These are phyloP conservation scores for Entelurus aequoreus DNA, from an alignment of 2,113 vertebrate species.

Conservation along the genomic window DNA sequence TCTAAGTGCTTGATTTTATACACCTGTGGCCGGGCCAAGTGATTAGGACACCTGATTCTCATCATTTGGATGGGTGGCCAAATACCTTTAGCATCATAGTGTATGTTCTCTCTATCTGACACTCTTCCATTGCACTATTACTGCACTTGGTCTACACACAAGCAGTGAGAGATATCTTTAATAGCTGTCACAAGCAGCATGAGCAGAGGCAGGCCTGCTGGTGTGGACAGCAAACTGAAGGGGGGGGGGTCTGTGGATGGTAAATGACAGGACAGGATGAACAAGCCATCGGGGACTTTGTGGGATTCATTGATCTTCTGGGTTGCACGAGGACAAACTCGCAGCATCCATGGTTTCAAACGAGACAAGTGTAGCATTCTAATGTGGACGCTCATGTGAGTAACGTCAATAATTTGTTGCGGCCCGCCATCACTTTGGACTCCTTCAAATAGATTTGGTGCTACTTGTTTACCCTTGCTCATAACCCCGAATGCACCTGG, in stretches of 20 bases:
- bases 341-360: background rate
- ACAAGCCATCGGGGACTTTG: constrained; percentile 28
- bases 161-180: constrained; percentile 68
- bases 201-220: constrained; percentile 53
- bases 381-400: background rate
- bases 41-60: too few species aligned
- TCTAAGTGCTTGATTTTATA: too few species aligned
- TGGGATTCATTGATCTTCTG: constrained; percentile 28
- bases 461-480: too few species aligned
- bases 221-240: constrained; percentile 47
- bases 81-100: too few species aligned
- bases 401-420: background rate
- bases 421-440: too few species aligned
- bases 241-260: constrained; percentile 40
- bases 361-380: background rate
- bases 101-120: constrained; percentile 15
- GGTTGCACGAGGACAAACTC: constrained; percentile 12
- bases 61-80: too few species aligned
- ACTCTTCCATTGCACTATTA: constrained; percentile 51
- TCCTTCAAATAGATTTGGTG: too few species aligned
- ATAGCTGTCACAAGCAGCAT: constrained; percentile 56
- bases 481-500: too few species aligned
- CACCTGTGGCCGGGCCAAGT: too few species aligned
- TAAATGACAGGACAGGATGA: constrained; percentile 42
- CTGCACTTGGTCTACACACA: constrained; percentile 55